Evolutionary conservation across 2,888 invertebrate genomes (phyloP).

Genomic region (Rugalucina vietnamica): DNA sequence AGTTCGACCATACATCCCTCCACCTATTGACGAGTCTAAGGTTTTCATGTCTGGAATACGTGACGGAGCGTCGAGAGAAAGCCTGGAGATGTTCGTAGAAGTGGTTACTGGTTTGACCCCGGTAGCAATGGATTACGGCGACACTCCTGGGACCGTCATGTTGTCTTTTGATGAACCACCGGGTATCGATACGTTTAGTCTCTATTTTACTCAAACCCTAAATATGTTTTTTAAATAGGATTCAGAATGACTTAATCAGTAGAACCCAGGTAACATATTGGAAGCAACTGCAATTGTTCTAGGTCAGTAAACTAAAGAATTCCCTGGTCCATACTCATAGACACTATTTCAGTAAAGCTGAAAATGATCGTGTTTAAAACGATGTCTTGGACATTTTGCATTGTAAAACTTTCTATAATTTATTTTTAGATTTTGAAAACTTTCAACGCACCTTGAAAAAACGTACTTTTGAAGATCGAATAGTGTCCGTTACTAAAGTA

Average conservation of each 20-base stretch:
- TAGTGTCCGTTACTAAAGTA: neutral
- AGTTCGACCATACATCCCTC: neutral
- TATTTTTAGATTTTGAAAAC: neutral
- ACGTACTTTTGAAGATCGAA: neutral
- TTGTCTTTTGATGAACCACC: neutral
- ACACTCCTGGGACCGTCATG: constrained; percentile 1
- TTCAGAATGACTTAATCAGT: too few species aligned
- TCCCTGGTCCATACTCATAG: too few species aligned
- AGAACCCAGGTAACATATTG: too few species aligned
- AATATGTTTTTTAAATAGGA: too few species aligned
- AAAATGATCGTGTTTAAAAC: too few species aligned
- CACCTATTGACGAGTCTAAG: neutral
- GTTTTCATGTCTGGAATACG: neutral
- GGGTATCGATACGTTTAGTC: neutral
- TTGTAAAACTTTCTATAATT: too few species aligned
- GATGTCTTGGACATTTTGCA: too few species aligned
- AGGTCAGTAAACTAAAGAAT: too few species aligned
- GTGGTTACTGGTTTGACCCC: neutral
- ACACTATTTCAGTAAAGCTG: too few species aligned
- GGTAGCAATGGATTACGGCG: neutral
- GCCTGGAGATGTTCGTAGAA: neutral
- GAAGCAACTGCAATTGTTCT: too few species aligned
- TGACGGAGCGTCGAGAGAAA: neutral
- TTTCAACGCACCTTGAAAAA: neutral
- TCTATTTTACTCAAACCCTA: too few species aligned